Evolutionary conservation across 2,888 invertebrate species (phyloP).

Genomic region (Ctena decussata): DNA sequence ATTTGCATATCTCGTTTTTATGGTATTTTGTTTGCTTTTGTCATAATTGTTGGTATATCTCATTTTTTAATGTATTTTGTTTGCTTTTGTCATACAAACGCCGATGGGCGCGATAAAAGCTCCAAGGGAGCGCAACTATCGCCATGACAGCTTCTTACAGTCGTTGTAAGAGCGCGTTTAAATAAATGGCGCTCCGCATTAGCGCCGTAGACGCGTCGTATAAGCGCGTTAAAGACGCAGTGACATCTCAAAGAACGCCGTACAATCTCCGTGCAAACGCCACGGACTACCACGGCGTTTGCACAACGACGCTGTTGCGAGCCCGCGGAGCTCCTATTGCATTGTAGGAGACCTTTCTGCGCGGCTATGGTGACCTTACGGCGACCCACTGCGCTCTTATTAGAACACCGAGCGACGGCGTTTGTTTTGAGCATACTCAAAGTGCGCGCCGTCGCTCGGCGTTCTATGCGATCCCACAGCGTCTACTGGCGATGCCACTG

Average conservation of each 20-base stretch:
- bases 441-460: background rate
- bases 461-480: background rate
- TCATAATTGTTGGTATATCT: too few species aligned
- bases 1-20: too few species aligned
- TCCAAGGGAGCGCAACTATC: too few species aligned
- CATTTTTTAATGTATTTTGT: too few species aligned
- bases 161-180: too few species aligned
- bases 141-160: too few species aligned
- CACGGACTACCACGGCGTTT: background rate
- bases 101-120: too few species aligned
- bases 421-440: conserved; percentile 1
- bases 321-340: conserved; percentile 1
- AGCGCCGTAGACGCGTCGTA: too few species aligned
- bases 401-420: background rate
- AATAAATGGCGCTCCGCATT: too few species aligned
- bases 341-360: background rate
- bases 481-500: conserved; percentile 1
- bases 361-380: conserved; percentile 4
- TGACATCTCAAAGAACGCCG: background rate
- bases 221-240: background rate
- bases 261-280: background rate
- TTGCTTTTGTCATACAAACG: too few species aligned
- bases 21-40: too few species aligned
- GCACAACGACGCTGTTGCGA: background rate
- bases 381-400: background rate